phyloP scores from a whole-genome alignment of 2,888 invertebrate genomes.

The Metallyticus violacea region DNA sequence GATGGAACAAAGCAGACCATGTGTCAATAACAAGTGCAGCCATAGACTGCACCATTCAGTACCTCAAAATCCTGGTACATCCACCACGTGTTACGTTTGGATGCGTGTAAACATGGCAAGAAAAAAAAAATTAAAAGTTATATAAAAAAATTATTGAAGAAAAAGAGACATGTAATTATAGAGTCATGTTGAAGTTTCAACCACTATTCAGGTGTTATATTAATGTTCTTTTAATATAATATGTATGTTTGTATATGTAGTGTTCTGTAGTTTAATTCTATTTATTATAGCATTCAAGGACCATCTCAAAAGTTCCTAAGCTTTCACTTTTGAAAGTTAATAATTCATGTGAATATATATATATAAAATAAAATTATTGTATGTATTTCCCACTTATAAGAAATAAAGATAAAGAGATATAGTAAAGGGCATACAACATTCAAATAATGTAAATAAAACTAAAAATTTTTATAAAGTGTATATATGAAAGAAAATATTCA shows the following conservation, averaged over 20 bases:
- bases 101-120: conserved; percentile 54
- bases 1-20: conserved; percentile 3
- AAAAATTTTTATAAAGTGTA: conserved; percentile 25
- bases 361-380: neutral
- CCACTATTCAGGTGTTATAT: neutral
- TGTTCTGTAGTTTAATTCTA: neutral
- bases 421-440: conserved; percentile 46
- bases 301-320: conserved; percentile 92
- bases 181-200: neutral
- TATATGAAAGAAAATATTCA: conserved; percentile 17
- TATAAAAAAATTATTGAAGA: conserved; percentile 26
- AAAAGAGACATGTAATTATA: neutral
- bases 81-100: conserved; percentile 42
- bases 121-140: conserved; percentile 54
- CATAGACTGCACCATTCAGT: conserved; percentile 43
- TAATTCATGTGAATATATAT: conserved; percentile 13
- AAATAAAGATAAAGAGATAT: conserved; percentile 40
- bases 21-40: neutral
- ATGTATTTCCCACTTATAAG: conserved; percentile 40
- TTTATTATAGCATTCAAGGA: conserved; percentile 58
- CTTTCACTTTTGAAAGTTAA: conserved; percentile 43
- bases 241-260: neutral
- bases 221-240: neutral
- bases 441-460: conserved; percentile 39
- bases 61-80: conserved; percentile 81